A percentile compares a stretch with the other conserved stretches of the same genome.
phyloP scores from a whole-genome alignment of 1,140 invertebrate species.

The Bombus balteatus region DNA sequence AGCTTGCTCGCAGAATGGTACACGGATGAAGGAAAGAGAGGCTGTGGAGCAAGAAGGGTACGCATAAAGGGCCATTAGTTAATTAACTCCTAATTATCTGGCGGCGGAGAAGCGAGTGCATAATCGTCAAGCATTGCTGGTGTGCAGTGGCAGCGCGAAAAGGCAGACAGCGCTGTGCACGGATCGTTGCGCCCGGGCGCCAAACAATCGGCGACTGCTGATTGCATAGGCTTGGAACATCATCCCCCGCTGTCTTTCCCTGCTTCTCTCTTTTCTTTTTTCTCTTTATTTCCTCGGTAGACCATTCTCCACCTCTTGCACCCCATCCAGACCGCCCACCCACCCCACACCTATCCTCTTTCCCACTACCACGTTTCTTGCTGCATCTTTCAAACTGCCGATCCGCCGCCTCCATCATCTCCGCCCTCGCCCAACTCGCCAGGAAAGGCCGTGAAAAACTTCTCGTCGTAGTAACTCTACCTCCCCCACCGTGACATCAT shows the following conservation, averaged over 20 bases:
- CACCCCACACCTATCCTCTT: conserved; percentile 3
- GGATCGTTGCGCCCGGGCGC: conserved; percentile 73
- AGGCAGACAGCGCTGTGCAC: conserved; percentile 72
- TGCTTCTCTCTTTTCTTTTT: conserved; percentile 11
- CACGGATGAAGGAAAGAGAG: conserved; percentile 49
- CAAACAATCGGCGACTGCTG: conserved; percentile 74
- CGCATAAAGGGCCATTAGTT: conserved; percentile 80
- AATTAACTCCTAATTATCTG: conserved; percentile 81
- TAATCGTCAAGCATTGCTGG: conserved; percentile 72
- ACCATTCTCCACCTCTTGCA: conserved; percentile 11
- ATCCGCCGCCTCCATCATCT: not conserved
- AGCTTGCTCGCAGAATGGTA: conserved; percentile 25
- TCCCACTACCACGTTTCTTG: not conserved
- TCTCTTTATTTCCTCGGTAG: conserved; percentile 55
- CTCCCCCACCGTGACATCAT: conserved; percentile 9
- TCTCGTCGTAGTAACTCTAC: conserved; percentile 9
- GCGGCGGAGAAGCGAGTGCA: conserved; percentile 72
- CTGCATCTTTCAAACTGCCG: conserved; percentile 22
- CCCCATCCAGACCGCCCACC: not conserved
- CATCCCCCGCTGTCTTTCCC: conserved; percentile 53
- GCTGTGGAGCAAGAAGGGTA: conserved; percentile 63
- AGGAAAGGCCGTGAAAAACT: conserved; percentile 28
- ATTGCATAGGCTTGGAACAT: conserved; percentile 61
- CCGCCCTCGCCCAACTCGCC: not conserved
- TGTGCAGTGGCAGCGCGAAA: conserved; percentile 67